phyloP scores from a whole-genome alignment of 2,797 vertebrate species.

The Tachyglossus aculeatus region DNA sequence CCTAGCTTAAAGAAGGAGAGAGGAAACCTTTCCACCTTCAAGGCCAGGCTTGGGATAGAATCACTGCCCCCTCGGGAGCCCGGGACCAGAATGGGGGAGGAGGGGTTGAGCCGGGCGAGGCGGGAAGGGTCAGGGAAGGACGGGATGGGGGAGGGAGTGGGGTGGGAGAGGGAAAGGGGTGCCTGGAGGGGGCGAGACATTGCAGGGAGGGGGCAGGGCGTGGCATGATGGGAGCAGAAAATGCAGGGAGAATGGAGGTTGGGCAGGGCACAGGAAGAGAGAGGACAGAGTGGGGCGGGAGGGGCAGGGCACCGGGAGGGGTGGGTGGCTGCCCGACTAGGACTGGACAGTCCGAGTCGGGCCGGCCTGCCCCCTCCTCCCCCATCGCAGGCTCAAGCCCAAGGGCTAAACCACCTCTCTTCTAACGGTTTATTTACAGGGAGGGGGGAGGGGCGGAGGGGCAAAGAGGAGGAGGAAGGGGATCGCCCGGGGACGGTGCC shows the following conservation, averaged over 20 bases:
- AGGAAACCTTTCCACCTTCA: too few relatives aligned
- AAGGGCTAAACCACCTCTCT: too few relatives aligned
- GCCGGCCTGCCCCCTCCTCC: too few relatives aligned
- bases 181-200: not conserved
- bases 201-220: not conserved
- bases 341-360: too few relatives aligned
- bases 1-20: too few relatives aligned
- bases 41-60: too few relatives aligned
- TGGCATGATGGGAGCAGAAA: not conserved
- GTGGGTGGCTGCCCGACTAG: too few relatives aligned
- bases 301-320: slow-evolving; percentile 42
- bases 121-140: not conserved
- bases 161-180: not conserved
- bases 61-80: too few relatives aligned
- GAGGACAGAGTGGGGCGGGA: not conserved
- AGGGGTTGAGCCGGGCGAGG: not conserved
- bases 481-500: slow-evolving; percentile 7
- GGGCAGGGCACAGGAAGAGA: not conserved
- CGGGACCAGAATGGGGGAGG: too few relatives aligned
- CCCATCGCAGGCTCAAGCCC: too few relatives aligned
- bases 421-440: too few relatives aligned
- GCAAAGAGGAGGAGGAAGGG: slow-evolving; percentile 33
- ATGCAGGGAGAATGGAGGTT: not conserved
- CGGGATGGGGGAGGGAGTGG: not conserved
- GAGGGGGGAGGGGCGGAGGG: too few relatives aligned